Evolutionary conservation across 1,140 invertebrate genomes (phyloP).

Genomic region (Drosophila simulans): DNA sequence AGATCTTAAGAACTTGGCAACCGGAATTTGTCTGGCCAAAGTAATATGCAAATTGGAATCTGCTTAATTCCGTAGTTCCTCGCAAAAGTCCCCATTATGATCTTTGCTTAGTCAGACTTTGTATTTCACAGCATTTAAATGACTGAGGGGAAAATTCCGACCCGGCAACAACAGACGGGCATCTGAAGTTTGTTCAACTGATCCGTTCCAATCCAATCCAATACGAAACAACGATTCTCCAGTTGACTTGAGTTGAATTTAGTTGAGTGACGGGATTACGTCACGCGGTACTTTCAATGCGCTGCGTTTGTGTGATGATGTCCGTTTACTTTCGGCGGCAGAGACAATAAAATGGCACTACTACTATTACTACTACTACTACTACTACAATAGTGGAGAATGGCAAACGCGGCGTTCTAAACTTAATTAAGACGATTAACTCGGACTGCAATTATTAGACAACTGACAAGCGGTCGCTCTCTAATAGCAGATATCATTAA

Average conservation of each 20-base stretch:
- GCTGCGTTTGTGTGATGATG: conserved; percentile 35
- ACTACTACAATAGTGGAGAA: no score
- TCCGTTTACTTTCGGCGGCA: conserved; percentile 37
- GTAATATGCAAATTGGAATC: background rate
- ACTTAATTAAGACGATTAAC: conserved; percentile 58
- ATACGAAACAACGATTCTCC: background rate
- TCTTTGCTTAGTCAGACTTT: conserved; percentile 9
- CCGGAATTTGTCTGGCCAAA: background rate
- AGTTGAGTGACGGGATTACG: conserved; percentile 12
- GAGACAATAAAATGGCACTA: conserved; percentile 4
- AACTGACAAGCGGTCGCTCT: conserved; percentile 30
- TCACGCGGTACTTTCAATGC: conserved; percentile 41
- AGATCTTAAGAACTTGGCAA: background rate
- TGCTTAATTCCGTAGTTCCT: background rate
- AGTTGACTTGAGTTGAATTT: background rate
- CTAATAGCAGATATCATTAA: conserved; percentile 25
- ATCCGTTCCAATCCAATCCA: conserved; percentile 1
- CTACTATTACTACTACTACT: no score
- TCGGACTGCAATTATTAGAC: conserved; percentile 38
- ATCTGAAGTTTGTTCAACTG: conserved; percentile 12
- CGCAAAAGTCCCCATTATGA: background rate
- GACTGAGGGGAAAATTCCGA: conserved; percentile 6
- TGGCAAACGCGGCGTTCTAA: conserved; percentile 9
- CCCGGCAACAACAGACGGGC: conserved; percentile 20
- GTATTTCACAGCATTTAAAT: conserved; percentile 7